Conservation (phyloP, 2,113 vertebrate genomes). For the Pachypanchax playfairii region DNA sequence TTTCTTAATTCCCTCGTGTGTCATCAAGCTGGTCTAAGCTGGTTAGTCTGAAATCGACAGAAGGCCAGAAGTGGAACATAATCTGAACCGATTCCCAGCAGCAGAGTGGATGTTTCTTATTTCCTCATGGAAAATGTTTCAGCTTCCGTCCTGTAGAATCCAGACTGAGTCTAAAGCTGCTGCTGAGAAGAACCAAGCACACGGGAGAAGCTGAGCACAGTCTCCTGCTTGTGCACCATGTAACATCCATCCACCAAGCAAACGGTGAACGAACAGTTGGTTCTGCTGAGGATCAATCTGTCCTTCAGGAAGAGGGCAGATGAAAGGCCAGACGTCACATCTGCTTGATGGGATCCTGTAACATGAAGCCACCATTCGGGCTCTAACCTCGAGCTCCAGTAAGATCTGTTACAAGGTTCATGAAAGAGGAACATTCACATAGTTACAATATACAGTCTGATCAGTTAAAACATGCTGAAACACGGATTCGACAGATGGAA, state of each 20-base stretch:
- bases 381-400: constrained; percentile 13
- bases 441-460: too few species aligned
- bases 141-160: constrained; percentile 23
- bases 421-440: too few species aligned
- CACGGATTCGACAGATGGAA: not conserved
- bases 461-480: too few species aligned
- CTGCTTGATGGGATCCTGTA: constrained; percentile 17
- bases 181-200: not conserved
- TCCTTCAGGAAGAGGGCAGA: constrained; percentile 15
- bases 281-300: constrained; percentile 12
- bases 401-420: constrained; percentile 16
- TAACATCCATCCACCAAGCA: too few species aligned
- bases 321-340: constrained; percentile 6
- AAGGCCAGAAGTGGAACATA: constrained; percentile 25
- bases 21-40: constrained; percentile 16
- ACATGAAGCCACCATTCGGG: constrained; percentile 17
- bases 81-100: constrained; percentile 44
- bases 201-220: not conserved
- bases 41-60: constrained; percentile 25
- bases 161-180: constrained; percentile 26
- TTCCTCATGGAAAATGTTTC: constrained; percentile 54
- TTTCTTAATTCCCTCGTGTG: constrained; percentile 10
- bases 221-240: not conserved
- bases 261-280: not conserved
- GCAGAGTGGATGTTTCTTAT: constrained; percentile 51